These are phyloP conservation scores for Hepsetus odoe DNA, from an alignment of 2,113 vertebrate species.

Conservation along the genomic window DNA sequence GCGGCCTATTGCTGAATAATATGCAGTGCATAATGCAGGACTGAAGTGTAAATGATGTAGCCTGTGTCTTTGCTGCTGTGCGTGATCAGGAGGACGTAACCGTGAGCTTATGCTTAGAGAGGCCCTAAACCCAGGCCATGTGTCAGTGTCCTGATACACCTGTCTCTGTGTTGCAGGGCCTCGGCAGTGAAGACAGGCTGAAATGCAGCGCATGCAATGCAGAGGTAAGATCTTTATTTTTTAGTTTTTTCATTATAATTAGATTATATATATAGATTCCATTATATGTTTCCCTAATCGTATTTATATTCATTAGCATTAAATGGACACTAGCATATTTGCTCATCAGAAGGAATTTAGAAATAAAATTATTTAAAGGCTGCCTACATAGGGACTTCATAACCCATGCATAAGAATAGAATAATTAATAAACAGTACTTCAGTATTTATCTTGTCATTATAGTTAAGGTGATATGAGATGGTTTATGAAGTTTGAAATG, in stretches of 20 bases:
- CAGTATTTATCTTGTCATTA: no score
- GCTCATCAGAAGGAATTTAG: no score
- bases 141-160: background rate
- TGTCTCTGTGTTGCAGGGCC: slow-evolving; percentile 61
- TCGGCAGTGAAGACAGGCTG: slow-evolving; percentile 61
- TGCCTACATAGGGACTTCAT: background rate
- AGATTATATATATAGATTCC: no score
- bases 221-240: slow-evolving; percentile 64
- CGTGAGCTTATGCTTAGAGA: background rate
- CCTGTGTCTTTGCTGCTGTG: background rate
- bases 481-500: no score
- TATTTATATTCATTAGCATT: no score
- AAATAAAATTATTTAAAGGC: no score
- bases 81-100: background rate
- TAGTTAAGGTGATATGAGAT: no score
- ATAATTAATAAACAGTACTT: no score
- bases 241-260: no score
- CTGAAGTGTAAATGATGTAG: slow-evolving; percentile 1
- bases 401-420: background rate
- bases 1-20: slow-evolving; percentile 26
- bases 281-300: no score
- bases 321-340: background rate
- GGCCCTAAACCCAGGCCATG: background rate
- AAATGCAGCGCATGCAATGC: slow-evolving; percentile 63
- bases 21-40: slow-evolving; percentile 6